Evolutionary conservation across 2,797 vertebrate genomes (phyloP), one percentile per base, ranked within the genome.

Genomic region (Karalla daura): DNA sequence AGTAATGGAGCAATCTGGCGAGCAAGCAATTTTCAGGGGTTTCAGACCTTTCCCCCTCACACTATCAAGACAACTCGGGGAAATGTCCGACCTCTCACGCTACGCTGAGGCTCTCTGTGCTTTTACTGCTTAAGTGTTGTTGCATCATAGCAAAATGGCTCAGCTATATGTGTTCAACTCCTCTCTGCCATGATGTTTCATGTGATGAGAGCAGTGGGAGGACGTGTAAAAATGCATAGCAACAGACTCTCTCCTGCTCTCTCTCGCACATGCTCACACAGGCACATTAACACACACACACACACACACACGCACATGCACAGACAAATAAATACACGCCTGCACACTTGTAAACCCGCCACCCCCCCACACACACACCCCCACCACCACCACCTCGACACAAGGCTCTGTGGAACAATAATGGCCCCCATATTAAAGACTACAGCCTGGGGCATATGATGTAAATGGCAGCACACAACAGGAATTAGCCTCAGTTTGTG

Each of bases 191-290:
- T 71, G 75, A 80, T 86, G 75, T 77, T 87, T 83, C 70, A 74
- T 85, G 75, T 80, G 84, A 89, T 83, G 79, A 88, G 84, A 85
- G 63, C 70, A 77, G 90, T 88, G 87, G 89, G 86, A 90, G 89
- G 89, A 91, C 61, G 45, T 91, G 85, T 83, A 89, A 87, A 87
- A 90, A 89, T 89, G 88, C 91, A 92, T 92, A 90, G 91, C 92
- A 92, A 93, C 89, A 89, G 91, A 83, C 75, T 88, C 83, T 78
- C 62, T 88, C 69, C 67, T 74, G 76, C 52, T 46, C 60, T 32
- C 37, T 78, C 72, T 61, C 46, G 20, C 36, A 27, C 44, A 30
- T 40, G 47, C 24, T 41, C 70, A 71, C 67, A 65, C 61, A 67
- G 45, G 71, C 62, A 37, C 61, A 43, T 46, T 41, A 25, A 39